Evolutionary conservation across 2,797 vertebrate genomes (phyloP).

Genomic region (Pygocentrus nattereri): DNA sequence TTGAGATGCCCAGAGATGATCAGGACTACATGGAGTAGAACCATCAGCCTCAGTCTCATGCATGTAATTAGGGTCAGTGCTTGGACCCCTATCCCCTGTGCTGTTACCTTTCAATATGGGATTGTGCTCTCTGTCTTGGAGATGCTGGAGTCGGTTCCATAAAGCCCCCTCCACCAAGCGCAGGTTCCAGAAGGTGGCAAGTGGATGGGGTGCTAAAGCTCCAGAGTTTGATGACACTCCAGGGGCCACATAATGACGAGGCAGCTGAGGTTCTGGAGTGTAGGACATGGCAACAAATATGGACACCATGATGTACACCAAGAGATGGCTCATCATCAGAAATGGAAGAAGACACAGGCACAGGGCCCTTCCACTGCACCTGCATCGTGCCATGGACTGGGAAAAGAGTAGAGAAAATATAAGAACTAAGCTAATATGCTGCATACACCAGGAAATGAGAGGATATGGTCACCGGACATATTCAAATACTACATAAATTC

Average conservation of each 20-base stretch:
- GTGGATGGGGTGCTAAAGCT: slow-evolving; percentile 69
- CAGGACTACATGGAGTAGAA: slow-evolving; percentile 63
- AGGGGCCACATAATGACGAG: slow-evolving; percentile 74
- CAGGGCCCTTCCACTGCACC: slow-evolving; percentile 75
- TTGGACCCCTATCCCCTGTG: slow-evolving; percentile 49
- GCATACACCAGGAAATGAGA: not conserved
- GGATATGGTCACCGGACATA: not conserved
- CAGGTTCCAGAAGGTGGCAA: slow-evolving; percentile 80
- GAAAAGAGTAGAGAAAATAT: slow-evolving; percentile 25
- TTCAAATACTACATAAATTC: not conserved
- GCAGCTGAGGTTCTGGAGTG: slow-evolving; percentile 71
- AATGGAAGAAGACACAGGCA: slow-evolving; percentile 83
- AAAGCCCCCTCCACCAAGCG: slow-evolving; percentile 73
- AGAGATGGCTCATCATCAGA: slow-evolving; percentile 82
- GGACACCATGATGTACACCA: slow-evolving; percentile 79
- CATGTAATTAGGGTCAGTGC: slow-evolving; percentile 13
- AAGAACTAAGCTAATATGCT: not conserved
- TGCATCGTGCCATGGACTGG: slow-evolving; percentile 77
- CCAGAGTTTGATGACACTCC: slow-evolving; percentile 72
- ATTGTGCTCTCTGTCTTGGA: slow-evolving; percentile 78
- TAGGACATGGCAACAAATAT: slow-evolving; percentile 82
- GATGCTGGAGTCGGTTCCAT: slow-evolving; percentile 82
- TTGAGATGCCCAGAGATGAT: slow-evolving; percentile 58
- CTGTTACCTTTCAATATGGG: slow-evolving; percentile 74
- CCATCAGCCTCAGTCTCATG: slow-evolving; percentile 25